Evolutionary conservation across 2,888 invertebrate genomes (phyloP).

Genomic region (Molanna angustata): DNA sequence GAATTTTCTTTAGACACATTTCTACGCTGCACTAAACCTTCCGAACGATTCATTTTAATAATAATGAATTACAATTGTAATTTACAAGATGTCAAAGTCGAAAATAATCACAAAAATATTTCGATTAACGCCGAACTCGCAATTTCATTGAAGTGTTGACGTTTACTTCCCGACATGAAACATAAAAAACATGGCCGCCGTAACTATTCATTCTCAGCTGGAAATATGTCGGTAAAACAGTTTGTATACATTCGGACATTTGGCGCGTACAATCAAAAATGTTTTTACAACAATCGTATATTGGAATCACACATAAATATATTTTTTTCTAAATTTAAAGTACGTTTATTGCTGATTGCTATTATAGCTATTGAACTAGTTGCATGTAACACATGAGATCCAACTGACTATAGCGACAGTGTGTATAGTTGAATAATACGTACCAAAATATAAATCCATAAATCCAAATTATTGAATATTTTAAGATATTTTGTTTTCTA

Average conservation of each 20-base stretch:
- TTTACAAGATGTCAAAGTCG: conserved; percentile 6
- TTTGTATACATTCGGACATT: neutral
- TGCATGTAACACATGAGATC: too few species aligned
- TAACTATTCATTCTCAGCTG: conserved; percentile 25
- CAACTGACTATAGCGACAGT: too few species aligned
- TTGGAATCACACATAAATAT: too few species aligned
- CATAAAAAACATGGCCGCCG: conserved; percentile 50
- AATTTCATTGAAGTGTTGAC: conserved; percentile 43
- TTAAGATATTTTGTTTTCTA: too few species aligned
- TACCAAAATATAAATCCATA: too few species aligned
- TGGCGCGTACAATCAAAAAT: too few species aligned
- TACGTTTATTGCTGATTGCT: too few species aligned
- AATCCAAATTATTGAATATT: too few species aligned
- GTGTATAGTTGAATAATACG: too few species aligned
- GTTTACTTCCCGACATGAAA: conserved; percentile 48
- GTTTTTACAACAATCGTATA: too few species aligned
- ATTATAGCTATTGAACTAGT: too few species aligned
- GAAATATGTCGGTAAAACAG: conserved; percentile 23
- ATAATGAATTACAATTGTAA: neutral
- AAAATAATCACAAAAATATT: conserved; percentile 10
- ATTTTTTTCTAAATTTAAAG: too few species aligned
- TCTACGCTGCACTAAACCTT: conserved; percentile 89
- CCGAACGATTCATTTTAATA: conserved; percentile 79
- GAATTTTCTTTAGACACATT: conserved; percentile 68
- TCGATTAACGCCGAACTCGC: conserved; percentile 7